Evolutionary conservation across 2,113 vertebrate genomes (phyloP), one percentile per base, ranked within the genome.

Genomic region (Oplegnathus fasciatus): DNA sequence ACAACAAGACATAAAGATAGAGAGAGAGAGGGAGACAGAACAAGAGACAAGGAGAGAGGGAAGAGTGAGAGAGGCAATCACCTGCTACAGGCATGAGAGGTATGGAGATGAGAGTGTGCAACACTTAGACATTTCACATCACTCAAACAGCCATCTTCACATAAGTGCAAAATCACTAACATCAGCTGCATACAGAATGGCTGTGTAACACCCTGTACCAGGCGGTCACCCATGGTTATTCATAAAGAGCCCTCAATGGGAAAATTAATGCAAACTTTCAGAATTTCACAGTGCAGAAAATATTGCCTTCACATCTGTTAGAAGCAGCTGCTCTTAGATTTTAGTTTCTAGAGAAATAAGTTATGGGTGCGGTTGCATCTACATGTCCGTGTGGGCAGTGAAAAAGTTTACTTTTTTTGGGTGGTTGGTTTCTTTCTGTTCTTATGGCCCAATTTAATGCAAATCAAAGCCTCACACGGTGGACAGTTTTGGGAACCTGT

Each of bases 1-100:
- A 93, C 92, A 93, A 91, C 81, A 77, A 89, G 88, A 89, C 78
- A 88, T 84, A 82, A 78, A 88, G 83, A 70, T 58, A 62, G 80
- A 88, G 42, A 73, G 54, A 57, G 6, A 88, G 42, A 73, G 54
- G 46, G 6, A 73, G 68, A 86, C 22, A 80, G 77, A 78, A 74
- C 14, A 44, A 54, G 58, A 86, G 78, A 82, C 37, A 50, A 26
- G 66, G 54, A 80, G 71, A 85, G 78, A 78, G 50, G 55, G 50
- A 75, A 37, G 81, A 78, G 75, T 73, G 67, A 77, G 83, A 87
- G 83, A 93, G 80, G 90, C 84, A 93, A 92, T 90, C 90, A 90
- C 77, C 84, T 83, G 75, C 80, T 84, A 74, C 55, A 68, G 64
- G 60, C 85, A 77, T 57, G 67, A 89, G 73, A 85, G 73, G 26